Percentiles rank a stretch among this genome's conserved stretches.
phyloP scores from a whole-genome alignment of 2,888 invertebrate genomes.

The Mycalesis mineus region DNA sequence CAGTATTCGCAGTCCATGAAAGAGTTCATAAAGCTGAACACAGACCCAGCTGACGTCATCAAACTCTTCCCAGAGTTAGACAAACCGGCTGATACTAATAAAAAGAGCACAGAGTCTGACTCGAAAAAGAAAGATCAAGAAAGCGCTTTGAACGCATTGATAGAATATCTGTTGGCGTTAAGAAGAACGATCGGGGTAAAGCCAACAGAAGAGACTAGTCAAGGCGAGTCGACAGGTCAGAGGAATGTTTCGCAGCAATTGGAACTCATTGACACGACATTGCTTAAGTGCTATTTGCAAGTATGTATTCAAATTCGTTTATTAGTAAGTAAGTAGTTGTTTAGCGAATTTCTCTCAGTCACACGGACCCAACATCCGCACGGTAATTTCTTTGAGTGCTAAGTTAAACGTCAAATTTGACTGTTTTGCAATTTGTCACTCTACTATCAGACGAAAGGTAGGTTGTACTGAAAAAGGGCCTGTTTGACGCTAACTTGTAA shows the following conservation, averaged over 20 bases:
- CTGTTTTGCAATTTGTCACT: too few relatives aligned
- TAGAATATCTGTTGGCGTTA: constrained; percentile 91
- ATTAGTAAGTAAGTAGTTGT: too few relatives aligned
- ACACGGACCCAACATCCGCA: too few relatives aligned
- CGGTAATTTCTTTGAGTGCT: too few relatives aligned
- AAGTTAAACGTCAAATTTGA: too few relatives aligned
- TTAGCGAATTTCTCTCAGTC: too few relatives aligned
- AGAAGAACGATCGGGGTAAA: constrained; percentile 75
- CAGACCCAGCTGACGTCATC: constrained; percentile 97
- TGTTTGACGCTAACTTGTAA: too few relatives aligned
- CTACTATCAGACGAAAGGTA: too few relatives aligned
- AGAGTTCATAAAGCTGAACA: constrained; percentile 91
- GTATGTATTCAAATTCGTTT: too few relatives aligned
- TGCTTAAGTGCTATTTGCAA: constrained; percentile 97
- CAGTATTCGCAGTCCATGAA: constrained; percentile 94
- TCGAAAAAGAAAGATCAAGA: constrained; percentile 91
- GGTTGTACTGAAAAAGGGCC: too few relatives aligned
- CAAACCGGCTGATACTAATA: constrained; percentile 58
- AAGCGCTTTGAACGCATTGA: constrained; percentile 90
- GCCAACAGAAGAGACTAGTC: constrained; percentile 41
- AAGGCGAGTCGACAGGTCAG: constrained; percentile 38
- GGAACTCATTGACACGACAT: constrained; percentile 97
- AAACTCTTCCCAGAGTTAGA: constrained; percentile 94
- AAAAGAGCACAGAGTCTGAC: constrained; percentile 49
- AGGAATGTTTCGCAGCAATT: constrained; percentile 70